A percentile compares a stretch with the other conserved stretches of the same genome.
These are phyloP conservation scores for Apeira syringaria DNA, from an alignment of 2,888 invertebrate genomes.

Conservation along the genomic window DNA sequence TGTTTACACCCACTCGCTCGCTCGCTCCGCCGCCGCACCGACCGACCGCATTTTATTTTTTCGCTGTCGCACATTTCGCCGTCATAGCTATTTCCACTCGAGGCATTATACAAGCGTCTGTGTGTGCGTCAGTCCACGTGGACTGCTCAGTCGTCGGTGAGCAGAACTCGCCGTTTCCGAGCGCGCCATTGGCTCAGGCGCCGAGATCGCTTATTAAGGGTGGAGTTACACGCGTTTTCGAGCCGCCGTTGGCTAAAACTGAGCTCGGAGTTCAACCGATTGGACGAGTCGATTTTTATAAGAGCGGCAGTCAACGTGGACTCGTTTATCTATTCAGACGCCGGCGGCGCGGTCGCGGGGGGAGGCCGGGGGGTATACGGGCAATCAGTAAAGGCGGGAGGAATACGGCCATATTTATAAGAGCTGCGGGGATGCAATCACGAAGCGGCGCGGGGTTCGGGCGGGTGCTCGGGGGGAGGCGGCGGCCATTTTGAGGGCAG, in stretches of 20 bases:
- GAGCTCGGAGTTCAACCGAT: constrained; percentile 48
- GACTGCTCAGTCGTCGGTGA: constrained; percentile 75
- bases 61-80: constrained; percentile 84
- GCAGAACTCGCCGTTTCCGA: constrained; percentile 61
- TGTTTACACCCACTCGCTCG: constrained; percentile 82
- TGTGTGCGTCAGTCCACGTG: constrained; percentile 81
- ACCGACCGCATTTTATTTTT: constrained; percentile 84
- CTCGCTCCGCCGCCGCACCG: constrained; percentile 68
- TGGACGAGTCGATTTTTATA: constrained; percentile 80
- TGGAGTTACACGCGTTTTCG: constrained; percentile 77
- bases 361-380: constrained; percentile 83
- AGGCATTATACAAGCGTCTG: constrained; percentile 75
- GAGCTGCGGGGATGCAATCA: constrained; percentile 85
- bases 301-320: constrained; percentile 82
- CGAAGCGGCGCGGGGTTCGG: constrained; percentile 81
- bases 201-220: constrained; percentile 83
- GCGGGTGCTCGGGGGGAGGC: constrained; percentile 75
- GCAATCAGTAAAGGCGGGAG: constrained; percentile 85
- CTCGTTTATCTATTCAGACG: constrained; percentile 85
- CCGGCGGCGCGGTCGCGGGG: constrained; percentile 83
- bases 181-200: constrained; percentile 55
- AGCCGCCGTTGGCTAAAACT: constrained; percentile 51
- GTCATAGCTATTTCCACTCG: constrained; percentile 84
- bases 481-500: constrained; percentile 90
- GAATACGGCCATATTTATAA: constrained; percentile 85